These are phyloP conservation scores for Daphoenositta chrysoptera DNA, from an alignment of 2,113 vertebrate genomes.

Conservation along the genomic window DNA sequence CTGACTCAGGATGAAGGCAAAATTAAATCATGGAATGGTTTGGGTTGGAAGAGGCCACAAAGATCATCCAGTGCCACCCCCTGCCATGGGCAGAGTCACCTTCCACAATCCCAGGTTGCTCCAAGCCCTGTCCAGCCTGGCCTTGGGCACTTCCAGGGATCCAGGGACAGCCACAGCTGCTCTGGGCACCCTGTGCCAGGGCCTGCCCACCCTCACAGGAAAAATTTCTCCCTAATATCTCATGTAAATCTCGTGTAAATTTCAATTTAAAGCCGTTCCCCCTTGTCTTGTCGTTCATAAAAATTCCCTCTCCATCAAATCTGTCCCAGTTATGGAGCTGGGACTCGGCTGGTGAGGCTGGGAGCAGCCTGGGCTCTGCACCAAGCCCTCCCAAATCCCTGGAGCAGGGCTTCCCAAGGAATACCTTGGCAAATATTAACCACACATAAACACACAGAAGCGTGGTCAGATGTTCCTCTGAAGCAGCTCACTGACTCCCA, in stretches of 20 bases:
- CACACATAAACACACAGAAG: background rate
- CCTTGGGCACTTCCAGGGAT: background rate
- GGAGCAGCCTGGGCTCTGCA: background rate
- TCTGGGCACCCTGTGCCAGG: background rate
- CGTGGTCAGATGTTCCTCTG: background rate
- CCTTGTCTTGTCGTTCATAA: background rate
- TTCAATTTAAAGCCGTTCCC: background rate
- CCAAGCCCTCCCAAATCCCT: background rate
- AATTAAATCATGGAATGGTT: background rate
- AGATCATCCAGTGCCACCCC: no score
- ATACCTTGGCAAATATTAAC: background rate
- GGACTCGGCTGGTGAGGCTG: fast-evolving
- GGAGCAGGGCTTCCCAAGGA: background rate
- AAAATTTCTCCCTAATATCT: background rate
- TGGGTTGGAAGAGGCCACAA: background rate
- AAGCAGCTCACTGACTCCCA: background rate
- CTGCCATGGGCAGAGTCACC: background rate
- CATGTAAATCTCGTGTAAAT: background rate
- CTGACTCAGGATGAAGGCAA: background rate
- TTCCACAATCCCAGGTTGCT: background rate
- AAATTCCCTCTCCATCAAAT: background rate
- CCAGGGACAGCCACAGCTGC: background rate
- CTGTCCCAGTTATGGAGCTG: background rate
- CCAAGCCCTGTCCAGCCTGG: fast-evolving
- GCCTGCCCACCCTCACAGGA: fast-evolving